Evolutionary conservation across 2,888 invertebrate genomes (phyloP).

Genomic region (Flabesymbios commensalis): DNA sequence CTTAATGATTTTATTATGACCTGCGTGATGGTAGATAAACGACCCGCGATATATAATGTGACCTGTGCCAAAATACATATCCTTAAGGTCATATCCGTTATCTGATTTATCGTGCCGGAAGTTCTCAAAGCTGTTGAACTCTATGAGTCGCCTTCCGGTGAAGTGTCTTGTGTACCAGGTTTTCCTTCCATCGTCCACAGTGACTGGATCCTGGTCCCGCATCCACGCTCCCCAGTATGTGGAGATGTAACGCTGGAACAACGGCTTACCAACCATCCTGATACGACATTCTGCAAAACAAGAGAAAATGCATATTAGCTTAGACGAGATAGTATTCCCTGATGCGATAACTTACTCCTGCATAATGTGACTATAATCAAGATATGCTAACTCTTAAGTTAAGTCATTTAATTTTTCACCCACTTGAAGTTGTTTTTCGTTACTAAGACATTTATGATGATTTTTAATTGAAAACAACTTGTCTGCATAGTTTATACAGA

Average conservation of each 20-base stretch:
- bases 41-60: conserved; percentile 94
- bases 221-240: conserved; percentile 83
- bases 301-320: no score
- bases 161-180: conserved; percentile 83
- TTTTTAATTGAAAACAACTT: no score
- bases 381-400: no score
- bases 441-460: no score
- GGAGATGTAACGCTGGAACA: conserved; percentile 81
- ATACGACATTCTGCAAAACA: conserved; percentile 36
- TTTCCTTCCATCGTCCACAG: conserved; percentile 67
- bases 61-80: conserved; percentile 80
- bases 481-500: no score
- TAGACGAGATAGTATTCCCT: no score
- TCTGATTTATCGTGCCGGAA: conserved; percentile 42
- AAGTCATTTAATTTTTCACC: no score
- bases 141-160: conserved; percentile 69
- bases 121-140: conserved; percentile 69
- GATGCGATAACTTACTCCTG: no score
- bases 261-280: conserved; percentile 79
- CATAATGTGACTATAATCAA: no score
- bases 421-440: no score
- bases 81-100: conserved; percentile 33
- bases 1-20: conserved; percentile 40
- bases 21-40: conserved; percentile 77
- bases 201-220: conserved; percentile 78